Evolutionary conservation across 2,113 vertebrate genomes (phyloP), one percentile per base, ranked within the genome.

Genomic region (Anser brachyrhynchus): DNA sequence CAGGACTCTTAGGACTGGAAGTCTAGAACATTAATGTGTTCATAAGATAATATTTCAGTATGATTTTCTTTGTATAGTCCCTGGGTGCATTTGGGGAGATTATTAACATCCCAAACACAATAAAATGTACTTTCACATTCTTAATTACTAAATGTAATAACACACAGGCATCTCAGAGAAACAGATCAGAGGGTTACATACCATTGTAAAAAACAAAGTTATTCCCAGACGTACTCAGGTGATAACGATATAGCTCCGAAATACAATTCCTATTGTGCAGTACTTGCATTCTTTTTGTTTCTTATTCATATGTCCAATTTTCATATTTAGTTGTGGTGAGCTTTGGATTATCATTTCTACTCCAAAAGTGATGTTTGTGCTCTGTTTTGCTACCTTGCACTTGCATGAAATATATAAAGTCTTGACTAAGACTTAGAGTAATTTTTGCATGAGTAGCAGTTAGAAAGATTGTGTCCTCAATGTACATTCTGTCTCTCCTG

Each of bases 121-220:
- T 41, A 21, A 66, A 31, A 20, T 39, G 13, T 35, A 43, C 16
- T 54, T 82, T 61, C 35, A 49, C 1, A 0, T 73, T 85, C 26
- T 51, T 33, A 51, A 22, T 21, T 72, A 76, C 59, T 8, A 3
- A 80, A 51, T 57, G 7, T n/a, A 31, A 62, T 69, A 46, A 59
- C 29, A 3, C 2, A 35, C 13, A 69, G 20, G 25, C 4, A 17
- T 11, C 13, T 29, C 7, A 26, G 7, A 52, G 44, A 77, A 88
- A 41, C 0, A 2, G 23, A 67, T n/a, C 21, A 61, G 13, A 83
- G 7, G 4, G 4, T 4, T 65, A 17, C 5, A 6, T 6, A 61
- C 2, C 9, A 20, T 41, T 67, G 18, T 58, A 20, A 43, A 21
- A 79, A 74, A 62, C 10, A 25, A 2, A 59, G 7, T n/a, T 78